phyloP scores from a whole-genome alignment of 2,888 invertebrate genomes.

The Epirrhoe tristata region DNA sequence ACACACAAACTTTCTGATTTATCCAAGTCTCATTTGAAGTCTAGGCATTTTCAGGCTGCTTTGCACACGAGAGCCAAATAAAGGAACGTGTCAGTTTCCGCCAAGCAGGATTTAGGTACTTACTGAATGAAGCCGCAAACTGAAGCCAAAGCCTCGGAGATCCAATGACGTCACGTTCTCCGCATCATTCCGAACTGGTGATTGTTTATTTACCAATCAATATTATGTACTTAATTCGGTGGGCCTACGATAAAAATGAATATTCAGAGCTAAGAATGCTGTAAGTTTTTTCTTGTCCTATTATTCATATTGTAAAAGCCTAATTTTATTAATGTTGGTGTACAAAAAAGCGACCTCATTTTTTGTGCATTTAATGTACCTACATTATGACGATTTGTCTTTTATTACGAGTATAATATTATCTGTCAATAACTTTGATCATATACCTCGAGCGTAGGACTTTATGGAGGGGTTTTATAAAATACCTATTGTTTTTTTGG shows the following conservation, averaged over 20 bases:
- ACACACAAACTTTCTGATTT: no score
- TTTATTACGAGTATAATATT: no score
- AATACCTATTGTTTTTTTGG: no score
- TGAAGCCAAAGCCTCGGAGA: conserved; percentile 32
- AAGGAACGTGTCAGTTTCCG: conserved; percentile 30
- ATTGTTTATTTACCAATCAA: conserved; percentile 27
- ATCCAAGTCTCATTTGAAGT: no score
- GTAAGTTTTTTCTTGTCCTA: neutral
- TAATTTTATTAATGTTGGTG: no score
- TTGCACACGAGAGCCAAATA: conserved; percentile 20
- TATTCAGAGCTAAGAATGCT: neutral
- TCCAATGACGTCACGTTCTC: conserved; percentile 34
- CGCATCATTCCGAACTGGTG: conserved; percentile 9
- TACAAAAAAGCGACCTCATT: no score
- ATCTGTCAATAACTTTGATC: no score
- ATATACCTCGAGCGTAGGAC: no score
- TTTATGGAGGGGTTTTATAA: no score
- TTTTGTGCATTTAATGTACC: no score
- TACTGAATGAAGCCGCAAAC: conserved; percentile 22
- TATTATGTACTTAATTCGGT: neutral
- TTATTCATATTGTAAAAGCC: neutral
- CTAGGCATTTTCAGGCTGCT: neutral
- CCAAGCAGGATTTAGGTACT: conserved; percentile 28
- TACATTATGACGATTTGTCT: no score
- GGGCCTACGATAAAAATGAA: neutral